phyloP scores from a whole-genome alignment of 64 coral and sea anemone species.

The Dendronephthya gigantea region DNA sequence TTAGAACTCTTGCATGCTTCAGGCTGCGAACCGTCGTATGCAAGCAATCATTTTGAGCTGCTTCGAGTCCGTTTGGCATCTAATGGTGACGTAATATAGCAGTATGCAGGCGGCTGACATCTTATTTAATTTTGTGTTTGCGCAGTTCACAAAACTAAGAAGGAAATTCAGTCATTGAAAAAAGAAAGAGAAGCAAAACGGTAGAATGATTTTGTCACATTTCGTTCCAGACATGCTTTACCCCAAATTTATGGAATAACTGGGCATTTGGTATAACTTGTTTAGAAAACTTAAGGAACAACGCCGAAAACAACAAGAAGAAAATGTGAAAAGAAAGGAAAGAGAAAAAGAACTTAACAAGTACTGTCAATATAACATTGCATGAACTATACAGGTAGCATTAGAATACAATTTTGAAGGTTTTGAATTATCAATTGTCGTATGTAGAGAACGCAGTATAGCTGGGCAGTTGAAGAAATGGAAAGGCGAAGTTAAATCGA shows the following conservation, averaged over 20 bases:
- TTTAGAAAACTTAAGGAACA: conserved; percentile 76
- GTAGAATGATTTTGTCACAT: background rate
- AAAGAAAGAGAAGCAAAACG: conserved; percentile 31
- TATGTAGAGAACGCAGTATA: conserved; percentile 49
- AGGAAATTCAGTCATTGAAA: conserved; percentile 38
- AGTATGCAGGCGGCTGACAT: background rate
- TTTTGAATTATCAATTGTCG: background rate
- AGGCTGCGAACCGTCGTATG: no score
- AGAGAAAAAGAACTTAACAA: conserved; percentile 78
- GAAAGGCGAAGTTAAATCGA: background rate
- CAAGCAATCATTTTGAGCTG: no score
- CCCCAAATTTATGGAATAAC: background rate
- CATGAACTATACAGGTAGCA: background rate
- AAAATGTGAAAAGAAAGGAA: conserved; percentile 83
- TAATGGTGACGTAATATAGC: no score
- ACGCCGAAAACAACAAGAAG: conserved; percentile 67
- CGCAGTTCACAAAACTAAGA: conserved; percentile 35
- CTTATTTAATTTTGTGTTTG: background rate
- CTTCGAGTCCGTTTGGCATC: no score
- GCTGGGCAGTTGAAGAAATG: conserved; percentile 66
- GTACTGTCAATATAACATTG: background rate
- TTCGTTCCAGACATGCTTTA: background rate
- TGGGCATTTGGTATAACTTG: no score
- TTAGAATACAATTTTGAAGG: background rate
- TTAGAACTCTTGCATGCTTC: no score